phyloP scores from a whole-genome alignment of 2,797 vertebrate genomes.

The Typhlichthys eigenmanni region DNA sequence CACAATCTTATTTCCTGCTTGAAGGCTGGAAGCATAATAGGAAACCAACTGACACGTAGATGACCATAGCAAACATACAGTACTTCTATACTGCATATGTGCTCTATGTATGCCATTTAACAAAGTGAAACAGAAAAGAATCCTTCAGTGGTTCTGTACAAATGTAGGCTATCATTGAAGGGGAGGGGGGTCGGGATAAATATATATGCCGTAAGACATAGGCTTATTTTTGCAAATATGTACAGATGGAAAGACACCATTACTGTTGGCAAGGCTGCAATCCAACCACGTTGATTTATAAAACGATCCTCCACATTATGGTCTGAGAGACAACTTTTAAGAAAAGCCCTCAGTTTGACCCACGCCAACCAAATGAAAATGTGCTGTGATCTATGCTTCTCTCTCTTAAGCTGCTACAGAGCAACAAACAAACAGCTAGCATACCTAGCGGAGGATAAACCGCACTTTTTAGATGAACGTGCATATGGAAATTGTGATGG shows the following conservation, averaged over 20 bases:
- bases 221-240: no score
- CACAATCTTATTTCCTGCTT: constrained; percentile 43
- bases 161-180: constrained; percentile 36
- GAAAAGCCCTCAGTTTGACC: constrained; percentile 36
- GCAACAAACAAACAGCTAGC: no score
- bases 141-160: constrained; percentile 24
- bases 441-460: no score
- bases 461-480: no score
- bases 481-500: no score
- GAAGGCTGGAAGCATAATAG: constrained; percentile 42
- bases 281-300: constrained; percentile 49
- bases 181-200: constrained; percentile 19
- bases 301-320: constrained; percentile 43
- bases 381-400: constrained; percentile 18
- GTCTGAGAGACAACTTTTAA: constrained; percentile 36
- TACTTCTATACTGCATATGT: neutral
- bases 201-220: constrained; percentile 47
- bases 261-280: constrained; percentile 47
- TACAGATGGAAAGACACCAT: constrained; percentile 49
- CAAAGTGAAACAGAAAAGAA: constrained; percentile 32
- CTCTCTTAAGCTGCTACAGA: constrained; percentile 2
- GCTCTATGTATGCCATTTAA: constrained; percentile 38
- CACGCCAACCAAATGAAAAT: constrained; percentile 8
- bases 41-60: constrained; percentile 31
- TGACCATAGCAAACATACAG: constrained; percentile 43